phyloP scores from a whole-genome alignment of 2,113 vertebrate genomes.

The Agapornis roseicollis region DNA sequence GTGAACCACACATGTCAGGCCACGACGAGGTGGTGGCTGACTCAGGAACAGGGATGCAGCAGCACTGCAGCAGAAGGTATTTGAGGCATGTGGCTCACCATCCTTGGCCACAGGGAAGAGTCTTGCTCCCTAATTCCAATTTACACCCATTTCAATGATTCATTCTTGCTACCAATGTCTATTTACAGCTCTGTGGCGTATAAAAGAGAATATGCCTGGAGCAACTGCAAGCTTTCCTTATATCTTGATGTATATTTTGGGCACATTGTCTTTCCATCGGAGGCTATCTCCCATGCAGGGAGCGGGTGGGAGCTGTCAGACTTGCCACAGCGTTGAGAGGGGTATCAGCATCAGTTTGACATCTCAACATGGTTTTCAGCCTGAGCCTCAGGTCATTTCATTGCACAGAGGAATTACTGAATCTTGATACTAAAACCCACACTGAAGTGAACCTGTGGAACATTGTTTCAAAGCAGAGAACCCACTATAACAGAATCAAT shows the following conservation, averaged over 20 bases:
- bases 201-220: background rate
- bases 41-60: background rate
- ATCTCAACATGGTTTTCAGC: background rate
- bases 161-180: background rate
- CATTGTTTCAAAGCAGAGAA: background rate
- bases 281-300: background rate
- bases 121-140: background rate
- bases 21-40: background rate
- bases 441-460: background rate
- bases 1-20: background rate
- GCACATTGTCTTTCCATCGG: background rate
- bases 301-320: background rate
- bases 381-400: background rate
- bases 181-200: background rate
- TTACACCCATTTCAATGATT: background rate
- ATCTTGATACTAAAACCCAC: background rate
- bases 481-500: background rate
- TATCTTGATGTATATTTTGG: too few relatives aligned
- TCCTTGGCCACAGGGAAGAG: background rate
- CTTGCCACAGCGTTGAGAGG: background rate
- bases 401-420: background rate
- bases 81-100: fast-evolving
- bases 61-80: background rate
- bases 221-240: background rate
- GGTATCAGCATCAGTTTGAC: background rate